Evolutionary conservation across 2,113 vertebrate species (phyloP), one percentile per base, ranked within the genome.

Genomic region (Rhynchopsitta pachyrhyncha): DNA sequence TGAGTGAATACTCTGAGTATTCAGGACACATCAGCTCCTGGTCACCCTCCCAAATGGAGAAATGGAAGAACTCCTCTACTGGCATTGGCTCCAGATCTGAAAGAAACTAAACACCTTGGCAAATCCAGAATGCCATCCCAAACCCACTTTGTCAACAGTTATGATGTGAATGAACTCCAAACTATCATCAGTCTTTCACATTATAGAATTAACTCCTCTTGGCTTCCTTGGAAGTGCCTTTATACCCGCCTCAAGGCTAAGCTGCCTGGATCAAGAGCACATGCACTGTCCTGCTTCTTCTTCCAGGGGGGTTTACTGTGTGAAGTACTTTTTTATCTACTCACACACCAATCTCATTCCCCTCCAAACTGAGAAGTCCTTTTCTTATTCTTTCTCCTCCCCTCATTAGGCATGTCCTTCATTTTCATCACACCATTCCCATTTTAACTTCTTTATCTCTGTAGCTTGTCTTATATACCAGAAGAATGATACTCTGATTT

Each of bases 271-370:
- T 14, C 1, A 1, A 28, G 49, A 55, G 33, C 11, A 18, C 22
- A 18, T 6, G 22, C 11, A 14, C 37, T 1, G 7, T 24, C 24
- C 31, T 9, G 15, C 59, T 74, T 20, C 39, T 27, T 14, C 22
- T 33, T 17, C 27, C 1, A 1, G 41, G 39, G 19, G 7, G 2
- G 6, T 27, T 33, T 11, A 3, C 39, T 28, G 17, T 28, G 23
- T 18, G n/a, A 55, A 47, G 9, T 23, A 6, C 14, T 41, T 39
- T 4, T 84, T 22, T 17, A 16, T 18, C n/a, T 24, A 35, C 19
- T 14, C 44, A 8, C 4, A 10, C 29, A 42, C 11, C 24, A 31
- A 7, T 10, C 35, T 29, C 19, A 6, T 37, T n/a, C 19, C 5
- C 16, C n/a, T 74, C n/a, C 28, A 39, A 67, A 19, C 6, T 10